Evolutionary conservation across 2,797 vertebrate genomes (phyloP), one percentile per base, ranked within the genome.

Genomic region (Podarcis lilfordi): DNA sequence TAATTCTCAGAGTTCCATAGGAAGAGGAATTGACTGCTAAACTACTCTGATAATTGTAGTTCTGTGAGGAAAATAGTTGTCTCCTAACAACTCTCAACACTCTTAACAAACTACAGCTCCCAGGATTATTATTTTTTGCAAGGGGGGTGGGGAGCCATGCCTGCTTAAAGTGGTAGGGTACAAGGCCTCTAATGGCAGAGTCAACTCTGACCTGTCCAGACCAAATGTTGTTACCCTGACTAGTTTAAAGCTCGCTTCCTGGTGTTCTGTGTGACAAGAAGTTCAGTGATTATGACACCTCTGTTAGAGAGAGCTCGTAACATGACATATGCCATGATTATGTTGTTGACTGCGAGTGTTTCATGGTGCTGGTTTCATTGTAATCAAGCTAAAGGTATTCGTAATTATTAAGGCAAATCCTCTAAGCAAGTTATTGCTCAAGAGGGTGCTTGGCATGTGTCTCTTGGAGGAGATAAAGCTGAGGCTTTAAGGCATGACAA

Each of bases 261-360:
- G n/a, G 9, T 78, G 19, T 3, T 43, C n/a, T 17, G 19, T 66
- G 35, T 75, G 55, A 40, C 71, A 85, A 84, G 88, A 89, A 86
- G 71, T 59, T n/a, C 50, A 59, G 25, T 80, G 37, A 10, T 75
- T 8, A 64, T 86, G 88, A 89, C 40, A 82, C 43, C 25, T 32
- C 11, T 61, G 29, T 72, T 55, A 29, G 50, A 55, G 50, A 69
- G 45, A 84, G 9, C 76, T 71, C 32, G 45, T 21, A 17, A 23
- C 61, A 8, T 35, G 40, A n/a, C 35, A n/a, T 86, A 35, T 35
- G 23, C 9, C 50, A 68, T 82, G 32, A 82, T 82, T 81, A 69
- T 76, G 29, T 45, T 85, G 77, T 81, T 90, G 77, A 45, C 29
- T 71, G 37, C 61, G 50, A 55, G 50, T 71, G 43, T 76, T 89